phyloP scores from a whole-genome alignment of 2,888 invertebrate species.

The Macrophya annulata region DNA sequence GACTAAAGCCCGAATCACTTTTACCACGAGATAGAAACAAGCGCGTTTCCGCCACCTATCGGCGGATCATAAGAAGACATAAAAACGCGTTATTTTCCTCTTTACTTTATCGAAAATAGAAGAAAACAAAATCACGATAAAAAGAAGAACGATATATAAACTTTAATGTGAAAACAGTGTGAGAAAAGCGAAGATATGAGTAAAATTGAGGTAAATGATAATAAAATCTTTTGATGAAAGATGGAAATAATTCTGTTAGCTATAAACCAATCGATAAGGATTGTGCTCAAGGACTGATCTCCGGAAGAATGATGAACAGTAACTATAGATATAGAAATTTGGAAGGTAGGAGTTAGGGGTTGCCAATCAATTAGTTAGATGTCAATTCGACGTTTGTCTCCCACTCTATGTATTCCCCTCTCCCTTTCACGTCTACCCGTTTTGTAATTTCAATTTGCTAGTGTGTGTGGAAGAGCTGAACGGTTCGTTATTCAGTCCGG shows the following conservation, averaged over 20 bases:
- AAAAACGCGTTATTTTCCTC: not conserved
- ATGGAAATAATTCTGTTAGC: slow-evolving; percentile 24
- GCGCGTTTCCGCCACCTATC: too few species aligned
- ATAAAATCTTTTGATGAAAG: not conserved
- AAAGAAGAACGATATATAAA: not conserved
- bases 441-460: not conserved
- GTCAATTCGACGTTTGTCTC: slow-evolving; percentile 65
- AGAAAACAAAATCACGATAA: not conserved
- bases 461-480: not conserved
- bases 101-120: not conserved
- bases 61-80: not conserved
- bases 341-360: slow-evolving; percentile 54
- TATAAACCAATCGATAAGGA: slow-evolving; percentile 9
- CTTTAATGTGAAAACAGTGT: not conserved
- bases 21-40: too few species aligned
- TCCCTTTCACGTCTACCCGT: not conserved
- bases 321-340: not conserved
- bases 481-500: not conserved
- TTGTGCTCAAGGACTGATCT: not conserved
- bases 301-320: not conserved
- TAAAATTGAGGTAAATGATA: not conserved
- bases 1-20: not conserved
- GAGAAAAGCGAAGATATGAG: too few species aligned
- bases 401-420: slow-evolving; percentile 61
- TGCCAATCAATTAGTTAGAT: slow-evolving; percentile 72